Evolutionary conservation across 1,140 invertebrate genomes (phyloP).

Genomic region (Trichogramma pretiosum): DNA sequence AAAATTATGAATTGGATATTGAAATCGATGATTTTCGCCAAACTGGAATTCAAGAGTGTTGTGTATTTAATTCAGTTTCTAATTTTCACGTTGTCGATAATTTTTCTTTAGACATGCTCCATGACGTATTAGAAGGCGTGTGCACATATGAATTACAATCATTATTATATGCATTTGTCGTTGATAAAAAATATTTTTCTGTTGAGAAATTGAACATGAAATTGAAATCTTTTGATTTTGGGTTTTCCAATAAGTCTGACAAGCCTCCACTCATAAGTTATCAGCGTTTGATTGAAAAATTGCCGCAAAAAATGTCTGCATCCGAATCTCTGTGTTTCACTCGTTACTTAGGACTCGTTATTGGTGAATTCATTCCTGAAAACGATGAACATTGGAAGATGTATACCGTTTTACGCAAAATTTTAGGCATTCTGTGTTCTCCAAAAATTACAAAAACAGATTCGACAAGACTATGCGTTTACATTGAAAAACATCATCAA

Average conservation of each 20-base stretch:
- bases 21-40: background rate
- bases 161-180: background rate
- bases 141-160: background rate
- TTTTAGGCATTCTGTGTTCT: conserved; percentile 10
- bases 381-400: conserved; percentile 15
- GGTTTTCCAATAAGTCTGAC: conserved; percentile 2
- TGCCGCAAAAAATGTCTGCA: conserved; percentile 13
- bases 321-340: conserved; percentile 13
- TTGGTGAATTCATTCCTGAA: conserved; percentile 14
- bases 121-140: conserved; percentile 18
- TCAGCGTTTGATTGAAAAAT: conserved; percentile 4
- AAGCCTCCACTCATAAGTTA: too few species aligned
- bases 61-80: conserved; percentile 28
- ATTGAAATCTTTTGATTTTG: background rate
- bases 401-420: conserved; percentile 11
- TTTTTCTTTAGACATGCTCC: conserved; percentile 22
- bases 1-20: conserved; percentile 16
- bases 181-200: background rate
- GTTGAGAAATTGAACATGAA: background rate
- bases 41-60: conserved; percentile 32
- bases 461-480: background rate
- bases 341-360: conserved; percentile 15
- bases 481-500: background rate
- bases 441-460: conserved; percentile 4
- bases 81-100: conserved; percentile 37